A percentile compares a stretch with the other conserved stretches of the same genome.
Evolutionary conservation across 2,113 vertebrate species (phyloP).

Genomic region (Cyanoliseus patagonus): DNA sequence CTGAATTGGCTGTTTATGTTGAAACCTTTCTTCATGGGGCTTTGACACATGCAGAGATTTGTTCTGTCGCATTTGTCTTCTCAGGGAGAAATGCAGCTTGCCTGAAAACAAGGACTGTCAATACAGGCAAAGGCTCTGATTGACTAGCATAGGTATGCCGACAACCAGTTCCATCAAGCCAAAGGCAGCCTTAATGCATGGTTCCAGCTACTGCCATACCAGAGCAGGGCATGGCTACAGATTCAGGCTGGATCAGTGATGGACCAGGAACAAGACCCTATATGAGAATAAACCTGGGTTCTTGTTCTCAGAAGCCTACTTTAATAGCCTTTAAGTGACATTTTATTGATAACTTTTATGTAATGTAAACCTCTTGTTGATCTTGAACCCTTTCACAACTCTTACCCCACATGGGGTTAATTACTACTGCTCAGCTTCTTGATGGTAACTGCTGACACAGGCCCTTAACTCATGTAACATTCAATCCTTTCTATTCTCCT

Average conservation of each 20-base stretch:
- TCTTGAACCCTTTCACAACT: background rate
- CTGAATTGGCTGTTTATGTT: background rate
- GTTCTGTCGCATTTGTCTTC: background rate
- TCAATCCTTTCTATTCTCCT: background rate
- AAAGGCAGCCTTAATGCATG: background rate
- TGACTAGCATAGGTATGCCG: accelerated
- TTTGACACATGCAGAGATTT: background rate
- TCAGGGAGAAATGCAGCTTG: background rate
- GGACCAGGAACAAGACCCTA: background rate
- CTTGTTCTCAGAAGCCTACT: background rate
- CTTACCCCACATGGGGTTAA: background rate
- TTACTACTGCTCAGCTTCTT: background rate
- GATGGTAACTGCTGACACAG: background rate
- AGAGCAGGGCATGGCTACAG: background rate
- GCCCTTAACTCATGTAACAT: background rate
- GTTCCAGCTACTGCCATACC: background rate
- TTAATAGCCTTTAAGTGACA: background rate
- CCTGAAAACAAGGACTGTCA: background rate
- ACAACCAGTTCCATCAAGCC: too few relatives aligned
- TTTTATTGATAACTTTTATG: background rate
- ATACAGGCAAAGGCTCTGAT: background rate
- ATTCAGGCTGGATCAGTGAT: accelerated
- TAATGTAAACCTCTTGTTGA: background rate
- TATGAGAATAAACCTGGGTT: background rate
- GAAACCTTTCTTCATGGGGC: background rate